These are phyloP conservation scores for Daphoenositta chrysoptera DNA, from an alignment of 2,113 vertebrate genomes.

Conservation along the genomic window DNA sequence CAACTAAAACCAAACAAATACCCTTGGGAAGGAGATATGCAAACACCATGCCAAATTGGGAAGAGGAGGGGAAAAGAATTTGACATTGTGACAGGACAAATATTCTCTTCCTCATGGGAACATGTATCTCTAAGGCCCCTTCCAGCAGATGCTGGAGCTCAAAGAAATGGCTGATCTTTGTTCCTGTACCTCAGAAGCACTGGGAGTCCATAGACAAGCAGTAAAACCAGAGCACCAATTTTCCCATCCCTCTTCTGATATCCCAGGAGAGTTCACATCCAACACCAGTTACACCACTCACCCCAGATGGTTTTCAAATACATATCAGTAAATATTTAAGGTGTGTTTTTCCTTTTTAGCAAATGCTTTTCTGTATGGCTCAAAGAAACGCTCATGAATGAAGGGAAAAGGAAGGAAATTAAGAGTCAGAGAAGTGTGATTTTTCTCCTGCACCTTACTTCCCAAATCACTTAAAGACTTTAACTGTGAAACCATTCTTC, in stretches of 20 bases:
- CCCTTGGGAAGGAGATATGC: conserved; percentile 8
- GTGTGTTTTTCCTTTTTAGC: background rate
- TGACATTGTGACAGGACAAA: conserved; percentile 42
- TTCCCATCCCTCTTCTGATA: background rate
- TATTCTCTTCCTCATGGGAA: conserved; percentile 36
- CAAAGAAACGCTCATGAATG: background rate
- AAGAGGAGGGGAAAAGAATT: conserved; percentile 14
- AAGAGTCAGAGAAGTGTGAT: background rate
- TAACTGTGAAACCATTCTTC: background rate
- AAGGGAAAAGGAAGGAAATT: background rate
- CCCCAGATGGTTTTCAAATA: conserved; percentile 6
- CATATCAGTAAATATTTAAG: background rate
- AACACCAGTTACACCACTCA: background rate
- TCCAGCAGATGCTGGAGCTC: background rate
- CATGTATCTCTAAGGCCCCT: background rate
- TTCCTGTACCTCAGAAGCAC: background rate
- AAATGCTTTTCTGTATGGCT: background rate
- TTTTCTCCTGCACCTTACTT: background rate
- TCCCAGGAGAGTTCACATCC: background rate
- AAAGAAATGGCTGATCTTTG: conserved; percentile 25
- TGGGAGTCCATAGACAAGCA: background rate
- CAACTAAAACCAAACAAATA: background rate
- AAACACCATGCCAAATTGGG: background rate
- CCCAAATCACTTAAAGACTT: background rate
- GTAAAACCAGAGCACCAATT: background rate